These are phyloP conservation scores for Catajapyx aquilonaris DNA, from an alignment of 1,140 invertebrate species.

Conservation along the genomic window DNA sequence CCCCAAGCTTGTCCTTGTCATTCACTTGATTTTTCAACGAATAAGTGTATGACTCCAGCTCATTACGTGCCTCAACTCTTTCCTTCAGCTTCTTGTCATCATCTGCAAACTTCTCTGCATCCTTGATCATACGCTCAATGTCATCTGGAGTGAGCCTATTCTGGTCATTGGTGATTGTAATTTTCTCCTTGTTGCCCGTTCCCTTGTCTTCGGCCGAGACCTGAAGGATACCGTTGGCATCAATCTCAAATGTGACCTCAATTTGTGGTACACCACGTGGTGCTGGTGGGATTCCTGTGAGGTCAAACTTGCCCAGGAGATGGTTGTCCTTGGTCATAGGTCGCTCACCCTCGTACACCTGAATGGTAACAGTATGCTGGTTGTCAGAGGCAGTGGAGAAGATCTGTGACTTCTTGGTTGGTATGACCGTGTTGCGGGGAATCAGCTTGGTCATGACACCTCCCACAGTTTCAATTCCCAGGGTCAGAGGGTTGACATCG, in stretches of 20 bases:
- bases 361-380: conserved; percentile 97
- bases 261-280: conserved; percentile 97
- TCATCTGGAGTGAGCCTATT: conserved; percentile 92
- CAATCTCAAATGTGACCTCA: conserved; percentile 97
- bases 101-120: conserved; percentile 95
- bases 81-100: conserved; percentile 97
- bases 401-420: conserved; percentile 98
- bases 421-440: conserved; percentile 93
- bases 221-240: conserved; percentile 93
- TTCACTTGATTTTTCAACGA: conserved; percentile 91
- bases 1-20: conserved; percentile 95
- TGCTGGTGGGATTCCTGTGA: conserved; percentile 94
- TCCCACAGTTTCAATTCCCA: conserved; percentile 98
- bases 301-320: conserved; percentile 89
- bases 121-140: conserved; percentile 96
- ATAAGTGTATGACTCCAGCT: conserved; percentile 94
- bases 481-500: conserved; percentile 93
- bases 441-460: conserved; percentile 99
- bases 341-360: conserved; percentile 92
- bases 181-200: conserved; percentile 94
- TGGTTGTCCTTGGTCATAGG: conserved; percentile 99
- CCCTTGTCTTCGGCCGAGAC: conserved; percentile 97
- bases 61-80: conserved; percentile 82
- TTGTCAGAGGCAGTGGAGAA: conserved; percentile 98
- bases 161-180: conserved; percentile 97